These are phyloP conservation scores for Calameuta filiformis DNA, from an alignment of 2,888 invertebrate genomes.

Conservation along the genomic window DNA sequence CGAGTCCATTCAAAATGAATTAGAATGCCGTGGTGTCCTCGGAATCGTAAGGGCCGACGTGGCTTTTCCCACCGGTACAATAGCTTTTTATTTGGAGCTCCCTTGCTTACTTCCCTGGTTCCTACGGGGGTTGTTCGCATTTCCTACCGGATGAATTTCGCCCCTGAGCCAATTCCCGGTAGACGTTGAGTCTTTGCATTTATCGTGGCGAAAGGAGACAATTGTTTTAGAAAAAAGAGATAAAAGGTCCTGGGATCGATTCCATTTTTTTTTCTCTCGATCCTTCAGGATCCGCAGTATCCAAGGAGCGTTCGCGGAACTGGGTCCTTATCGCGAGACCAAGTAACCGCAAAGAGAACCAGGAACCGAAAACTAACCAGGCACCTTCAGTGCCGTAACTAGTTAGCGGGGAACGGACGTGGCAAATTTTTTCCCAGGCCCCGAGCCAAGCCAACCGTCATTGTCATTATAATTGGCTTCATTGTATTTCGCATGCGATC, in stretches of 20 bases:
- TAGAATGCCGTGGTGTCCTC: constrained; percentile 23
- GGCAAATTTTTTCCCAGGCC: constrained; percentile 62
- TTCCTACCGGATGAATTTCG: neutral
- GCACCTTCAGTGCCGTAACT: constrained; percentile 41
- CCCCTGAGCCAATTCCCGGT: neutral
- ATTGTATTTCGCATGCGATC: constrained; percentile 61
- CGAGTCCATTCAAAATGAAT: constrained; percentile 34
- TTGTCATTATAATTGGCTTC: constrained; percentile 65
- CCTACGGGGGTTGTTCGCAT: neutral
- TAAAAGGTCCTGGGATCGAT: neutral
- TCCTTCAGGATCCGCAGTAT: neutral
- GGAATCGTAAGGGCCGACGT: constrained; percentile 40
- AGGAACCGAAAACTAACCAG: neutral
- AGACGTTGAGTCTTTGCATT: neutral
- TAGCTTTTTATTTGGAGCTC: constrained; percentile 27
- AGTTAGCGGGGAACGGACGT: constrained; percentile 45
- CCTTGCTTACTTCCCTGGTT: constrained; percentile 10
- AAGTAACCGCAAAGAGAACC: neutral
- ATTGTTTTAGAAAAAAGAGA: neutral
- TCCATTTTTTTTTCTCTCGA: neutral
- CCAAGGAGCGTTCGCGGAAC: no score
- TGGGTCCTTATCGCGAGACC: neutral
- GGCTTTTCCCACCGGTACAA: constrained; percentile 47
- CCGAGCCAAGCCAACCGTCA: constrained; percentile 35
- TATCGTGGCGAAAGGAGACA: neutral